Conservation (phyloP, 1,140 invertebrate genomes). For the Saccostrea cuccullata region DNA sequence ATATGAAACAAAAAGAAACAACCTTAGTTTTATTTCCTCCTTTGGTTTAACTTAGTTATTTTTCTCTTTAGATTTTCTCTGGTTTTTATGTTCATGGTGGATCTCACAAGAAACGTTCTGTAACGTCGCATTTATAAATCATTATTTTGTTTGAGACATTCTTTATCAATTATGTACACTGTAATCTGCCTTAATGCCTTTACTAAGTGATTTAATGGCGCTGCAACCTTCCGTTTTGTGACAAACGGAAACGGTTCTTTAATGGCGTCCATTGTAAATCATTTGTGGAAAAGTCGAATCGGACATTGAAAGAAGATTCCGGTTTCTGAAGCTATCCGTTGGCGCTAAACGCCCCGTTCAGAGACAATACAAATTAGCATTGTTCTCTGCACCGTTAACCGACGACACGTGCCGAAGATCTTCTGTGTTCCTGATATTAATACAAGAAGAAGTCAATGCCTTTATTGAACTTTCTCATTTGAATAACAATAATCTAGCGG, state of each 20-base stretch:
- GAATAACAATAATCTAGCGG: constrained; percentile 18
- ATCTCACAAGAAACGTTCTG: background rate
- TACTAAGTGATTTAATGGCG: constrained; percentile 48
- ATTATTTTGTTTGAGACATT: constrained; percentile 45
- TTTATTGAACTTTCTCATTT: constrained; percentile 38
- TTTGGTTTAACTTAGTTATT: too few relatives aligned
- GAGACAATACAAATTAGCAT: constrained; percentile 43
- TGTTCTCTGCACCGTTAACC: constrained; percentile 41
- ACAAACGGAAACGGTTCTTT: constrained; percentile 48
- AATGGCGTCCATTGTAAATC: constrained; percentile 54
- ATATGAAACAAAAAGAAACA: too few relatives aligned
- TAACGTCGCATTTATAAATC: background rate
- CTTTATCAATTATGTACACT: constrained; percentile 53
- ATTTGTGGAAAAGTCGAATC: constrained; percentile 51
- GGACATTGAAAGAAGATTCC: constrained; percentile 46
- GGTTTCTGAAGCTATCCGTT: constrained; percentile 37
- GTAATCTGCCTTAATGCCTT: constrained; percentile 21
- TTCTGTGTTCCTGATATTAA: constrained; percentile 40
- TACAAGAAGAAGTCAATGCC: constrained; percentile 26
- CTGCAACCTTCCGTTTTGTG: constrained; percentile 47
- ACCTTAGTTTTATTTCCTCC: too few relatives aligned
- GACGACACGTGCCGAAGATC: constrained; percentile 44
- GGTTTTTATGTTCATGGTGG: background rate
- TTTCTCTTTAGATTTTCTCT: background rate
- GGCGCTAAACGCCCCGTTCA: constrained; percentile 32